Base-by-base conservation (phyloP, 2,113 vertebrate genomes). In the Lepus americanus region DNA sequence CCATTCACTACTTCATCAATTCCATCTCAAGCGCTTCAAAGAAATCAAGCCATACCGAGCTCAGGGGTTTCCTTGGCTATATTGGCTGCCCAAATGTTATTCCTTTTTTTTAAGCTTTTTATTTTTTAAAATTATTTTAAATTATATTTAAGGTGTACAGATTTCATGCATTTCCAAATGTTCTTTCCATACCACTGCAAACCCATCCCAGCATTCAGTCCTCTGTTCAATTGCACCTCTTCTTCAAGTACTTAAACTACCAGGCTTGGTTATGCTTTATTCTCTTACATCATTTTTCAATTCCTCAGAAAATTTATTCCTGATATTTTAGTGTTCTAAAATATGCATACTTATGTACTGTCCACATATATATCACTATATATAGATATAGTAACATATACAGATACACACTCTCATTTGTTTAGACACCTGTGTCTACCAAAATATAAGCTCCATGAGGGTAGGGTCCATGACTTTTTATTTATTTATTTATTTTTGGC, bases 1-100 rank as follows among this genome's bases (percentile, higher is more conserved):
- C 14, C 5, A 36, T 14, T 4, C 5, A 29, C 39, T 33, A 27
- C 0, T 3, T 7, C 61, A 31, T 4, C 19, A 22, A 33, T 22
- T 77, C 22, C 59, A 49, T 13, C 44, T 39, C 5, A 16, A 2
- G 80, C 23, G 6, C 9, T 55, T 81, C 22, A 11, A 5, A 25
- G 6, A 87, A 11, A 4, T 23, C 16, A 53, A 4, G 25, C 27
- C 5, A 13, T 7, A 0, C 10, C 25, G 31, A 9, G 10, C 31
- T 61, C 11, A 1, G 36, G 8, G 59, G 39, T 23, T 13, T 14
- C 14, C 39, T 6, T 0, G 8, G 3, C n/a, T 69, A 12, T 11
- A 17, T 5, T 44, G 64, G 29, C 29, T 53, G 14, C 74, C 1
- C 4, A 7, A 27, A 36, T 6, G 8, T 61, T 31, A 44, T 44